phyloP scores from a whole-genome alignment of 2,888 invertebrate species.

The Melinaea menophilus region DNA sequence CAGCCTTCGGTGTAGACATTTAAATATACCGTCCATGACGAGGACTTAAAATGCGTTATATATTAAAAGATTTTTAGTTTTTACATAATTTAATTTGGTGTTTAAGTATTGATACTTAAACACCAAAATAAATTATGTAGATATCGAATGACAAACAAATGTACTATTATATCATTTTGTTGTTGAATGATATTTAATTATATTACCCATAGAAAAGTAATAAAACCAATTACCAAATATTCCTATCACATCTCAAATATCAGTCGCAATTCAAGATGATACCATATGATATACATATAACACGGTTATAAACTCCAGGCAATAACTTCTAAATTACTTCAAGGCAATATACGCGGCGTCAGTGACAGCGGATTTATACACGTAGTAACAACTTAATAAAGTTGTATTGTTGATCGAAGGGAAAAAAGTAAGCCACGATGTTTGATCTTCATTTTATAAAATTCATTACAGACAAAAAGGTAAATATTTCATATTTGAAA shows the following conservation, averaged over 20 bases:
- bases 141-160: background rate
- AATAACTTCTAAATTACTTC: constrained; percentile 25
- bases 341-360: constrained; percentile 10
- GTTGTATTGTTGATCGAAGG: background rate
- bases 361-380: constrained; percentile 2
- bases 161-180: background rate
- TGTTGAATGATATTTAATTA: background rate
- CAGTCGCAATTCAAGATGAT: constrained; percentile 1
- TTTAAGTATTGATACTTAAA: too few relatives aligned
- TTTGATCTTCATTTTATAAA: background rate
- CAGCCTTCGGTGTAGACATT: constrained; percentile 1
- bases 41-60: too few relatives aligned
- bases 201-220: background rate
- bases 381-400: background rate
- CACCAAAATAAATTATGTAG: too few relatives aligned
- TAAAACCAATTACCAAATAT: background rate
- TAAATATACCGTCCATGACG: background rate
- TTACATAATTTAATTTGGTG: too few relatives aligned
- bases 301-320: constrained; percentile 19
- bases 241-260: background rate
- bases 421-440: background rate
- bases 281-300: constrained; percentile 6
- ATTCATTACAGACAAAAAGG: too few relatives aligned
- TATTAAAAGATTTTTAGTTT: too few relatives aligned
- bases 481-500: too few relatives aligned